Evolutionary conservation across 2,797 vertebrate species (phyloP).

Genomic region (Acrossocheilus wenchowensis): DNA sequence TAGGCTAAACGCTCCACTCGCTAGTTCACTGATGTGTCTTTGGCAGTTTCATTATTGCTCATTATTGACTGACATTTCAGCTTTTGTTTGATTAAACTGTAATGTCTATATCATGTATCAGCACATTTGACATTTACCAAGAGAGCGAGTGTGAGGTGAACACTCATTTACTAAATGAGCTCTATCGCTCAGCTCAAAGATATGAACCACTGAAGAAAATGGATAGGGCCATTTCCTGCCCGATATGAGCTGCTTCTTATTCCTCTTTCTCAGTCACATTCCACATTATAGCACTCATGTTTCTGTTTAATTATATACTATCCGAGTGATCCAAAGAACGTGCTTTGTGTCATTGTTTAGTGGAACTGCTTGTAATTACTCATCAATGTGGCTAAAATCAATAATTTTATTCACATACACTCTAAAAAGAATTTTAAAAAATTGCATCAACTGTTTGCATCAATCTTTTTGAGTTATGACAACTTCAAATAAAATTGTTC

Average conservation of each 20-base stretch:
- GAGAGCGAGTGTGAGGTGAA: slow-evolving; percentile 45
- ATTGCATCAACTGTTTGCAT: too few relatives aligned
- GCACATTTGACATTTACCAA: slow-evolving; percentile 52
- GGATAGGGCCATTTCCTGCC: slow-evolving; percentile 14
- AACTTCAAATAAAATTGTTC: neutral
- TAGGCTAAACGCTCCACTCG: neutral
- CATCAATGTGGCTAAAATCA: neutral
- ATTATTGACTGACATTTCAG: slow-evolving; percentile 39
- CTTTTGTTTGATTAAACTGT: slow-evolving; percentile 50
- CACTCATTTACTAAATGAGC: slow-evolving; percentile 46
- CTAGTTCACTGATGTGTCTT: neutral
- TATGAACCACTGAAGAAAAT: slow-evolving; percentile 31
- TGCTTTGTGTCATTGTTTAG: neutral
- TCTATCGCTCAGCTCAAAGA: slow-evolving; percentile 38
- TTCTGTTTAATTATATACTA: slow-evolving; percentile 13
- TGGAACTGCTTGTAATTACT: slow-evolving; percentile 1
- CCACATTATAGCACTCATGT: neutral
- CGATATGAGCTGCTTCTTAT: neutral
- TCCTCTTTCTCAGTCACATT: neutral
- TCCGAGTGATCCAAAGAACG: neutral
- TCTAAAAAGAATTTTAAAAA: too few relatives aligned
- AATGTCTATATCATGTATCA: slow-evolving; percentile 38
- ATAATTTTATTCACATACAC: neutral
- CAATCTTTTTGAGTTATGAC: neutral
- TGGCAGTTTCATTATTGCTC: slow-evolving; percentile 43